A percentile compares a stretch with the other conserved stretches of the same genome.
Evolutionary conservation across 2,113 vertebrate species (phyloP).

Genomic region (Zeus faber): DNA sequence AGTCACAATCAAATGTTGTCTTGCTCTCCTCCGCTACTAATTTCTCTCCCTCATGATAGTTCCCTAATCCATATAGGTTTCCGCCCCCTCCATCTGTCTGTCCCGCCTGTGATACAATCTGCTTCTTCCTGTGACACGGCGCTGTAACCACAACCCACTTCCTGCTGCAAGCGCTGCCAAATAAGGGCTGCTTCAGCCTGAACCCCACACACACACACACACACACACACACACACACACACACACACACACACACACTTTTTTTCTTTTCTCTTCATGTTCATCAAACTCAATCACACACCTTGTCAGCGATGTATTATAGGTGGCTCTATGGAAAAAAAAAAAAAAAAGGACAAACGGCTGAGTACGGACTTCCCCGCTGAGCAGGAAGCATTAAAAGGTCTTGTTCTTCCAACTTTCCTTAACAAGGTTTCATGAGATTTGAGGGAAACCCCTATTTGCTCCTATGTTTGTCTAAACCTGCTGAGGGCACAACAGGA

Average conservation of each 20-base stretch:
- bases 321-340: too few species aligned
- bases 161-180: conserved; percentile 67
- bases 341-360: too few species aligned
- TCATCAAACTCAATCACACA: too few species aligned
- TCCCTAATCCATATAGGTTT: conserved; percentile 8
- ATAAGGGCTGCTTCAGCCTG: conserved; percentile 59
- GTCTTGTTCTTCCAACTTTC: too few species aligned
- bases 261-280: too few species aligned
- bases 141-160: conserved; percentile 63
- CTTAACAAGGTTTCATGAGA: too few species aligned
- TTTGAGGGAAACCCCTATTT: too few species aligned
- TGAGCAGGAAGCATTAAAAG: too few species aligned
- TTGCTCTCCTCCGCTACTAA: not conserved
- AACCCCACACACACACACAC: conserved; percentile 26
- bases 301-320: too few species aligned
- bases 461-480: too few species aligned
- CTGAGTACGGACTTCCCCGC: too few species aligned
- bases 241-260: not conserved
- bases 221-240: conserved; percentile 26
- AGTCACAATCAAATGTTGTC: not conserved
- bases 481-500: too few species aligned
- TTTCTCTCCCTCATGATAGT: not conserved
- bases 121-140: conserved; percentile 72
- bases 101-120: conserved; percentile 70
- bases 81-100: conserved; percentile 61